These are phyloP conservation scores for Pristionchus fissidentatus DNA, from an alignment of 2,888 invertebrate species.

Conservation along the genomic window DNA sequence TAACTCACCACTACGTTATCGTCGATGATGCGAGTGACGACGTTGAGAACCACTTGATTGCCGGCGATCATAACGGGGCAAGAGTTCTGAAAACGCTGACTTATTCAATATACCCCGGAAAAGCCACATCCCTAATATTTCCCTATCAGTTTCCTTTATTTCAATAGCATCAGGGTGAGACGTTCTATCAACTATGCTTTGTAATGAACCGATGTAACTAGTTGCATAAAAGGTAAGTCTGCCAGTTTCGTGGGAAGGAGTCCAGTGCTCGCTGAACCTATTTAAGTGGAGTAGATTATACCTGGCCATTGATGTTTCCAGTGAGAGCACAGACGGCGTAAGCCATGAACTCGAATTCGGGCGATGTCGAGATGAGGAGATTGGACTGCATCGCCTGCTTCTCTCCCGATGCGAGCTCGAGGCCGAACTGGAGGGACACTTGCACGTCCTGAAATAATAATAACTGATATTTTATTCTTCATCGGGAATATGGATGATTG, in stretches of 20 bases:
- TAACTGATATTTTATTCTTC: not conserved
- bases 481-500: not conserved
- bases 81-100: conserved; percentile 1
- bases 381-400: conserved; percentile 46
- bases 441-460: conserved; percentile 42
- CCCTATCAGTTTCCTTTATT: too few relatives aligned
- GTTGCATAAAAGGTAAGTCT: too few relatives aligned
- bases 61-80: conserved; percentile 53
- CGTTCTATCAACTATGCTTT: too few relatives aligned
- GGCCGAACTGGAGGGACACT: conserved; percentile 39
- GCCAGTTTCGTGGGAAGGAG: too few relatives aligned
- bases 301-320: conserved; percentile 40
- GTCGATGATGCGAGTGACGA: conserved; percentile 50
- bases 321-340: conserved; percentile 69
- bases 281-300: not conserved
- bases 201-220: too few relatives aligned
- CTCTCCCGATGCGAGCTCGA: not conserved
- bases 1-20: conserved; percentile 53
- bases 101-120: too few relatives aligned
- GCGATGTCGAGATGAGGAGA: conserved; percentile 66
- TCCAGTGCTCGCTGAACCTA: too few relatives aligned
- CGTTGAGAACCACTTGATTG: conserved; percentile 53
- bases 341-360: conserved; percentile 70
- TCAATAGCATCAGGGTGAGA: too few relatives aligned
- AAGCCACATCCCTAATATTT: too few relatives aligned